Evolutionary conservation across 2,797 vertebrate genomes (phyloP), one percentile per base, ranked within the genome.

Genomic region (Cygnus olor): DNA sequence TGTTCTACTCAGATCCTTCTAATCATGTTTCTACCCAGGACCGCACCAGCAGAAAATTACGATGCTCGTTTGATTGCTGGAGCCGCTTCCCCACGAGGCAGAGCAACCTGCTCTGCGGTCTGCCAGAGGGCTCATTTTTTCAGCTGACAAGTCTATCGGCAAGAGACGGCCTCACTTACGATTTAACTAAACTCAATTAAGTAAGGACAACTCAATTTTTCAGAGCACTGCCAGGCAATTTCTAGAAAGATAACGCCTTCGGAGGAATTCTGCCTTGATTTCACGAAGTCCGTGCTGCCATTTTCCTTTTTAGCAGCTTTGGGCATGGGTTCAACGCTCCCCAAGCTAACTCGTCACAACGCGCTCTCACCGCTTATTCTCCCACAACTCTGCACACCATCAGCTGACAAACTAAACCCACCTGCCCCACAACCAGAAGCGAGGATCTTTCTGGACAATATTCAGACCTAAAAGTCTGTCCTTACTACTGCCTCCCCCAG

Each of bases 71-170:
- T 30, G 51, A 11, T 4, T 17, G 34, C 20, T 44, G 19, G 8
- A 53, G n/a, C 51, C 2, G 0, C 10, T 42, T 24, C 54, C 77
- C 14, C 32, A 1, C 0, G 28, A 30, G 51, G 34, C 56, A 58
- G 51, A 32, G 32, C 49, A 10, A 12, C 68, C 66, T 17, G 34
- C 63, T 25, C 91, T 4, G 16, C 0, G 20, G 12, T 12, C 45
- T 42, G 61, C 42, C 71, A 85, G 22, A 32, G 32, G 7, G 82
- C 32, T 27, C 63, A 2, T 27, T 51, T 66, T 45, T 56, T 15
- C 53, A 92, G 69, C 86, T 74, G 76, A 19, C 49, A 47, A 22
- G 10, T 49, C 73, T 45, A 24, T 1, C 6, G 54, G 27, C 83
- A 82, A 61, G 21, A 64, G 49, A n/a, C 3, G 13, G 56, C 27